Evolutionary conservation across 2,797 vertebrate species (phyloP), one percentile per base, ranked within the genome.

Genomic region (Sebastes itinus): DNA sequence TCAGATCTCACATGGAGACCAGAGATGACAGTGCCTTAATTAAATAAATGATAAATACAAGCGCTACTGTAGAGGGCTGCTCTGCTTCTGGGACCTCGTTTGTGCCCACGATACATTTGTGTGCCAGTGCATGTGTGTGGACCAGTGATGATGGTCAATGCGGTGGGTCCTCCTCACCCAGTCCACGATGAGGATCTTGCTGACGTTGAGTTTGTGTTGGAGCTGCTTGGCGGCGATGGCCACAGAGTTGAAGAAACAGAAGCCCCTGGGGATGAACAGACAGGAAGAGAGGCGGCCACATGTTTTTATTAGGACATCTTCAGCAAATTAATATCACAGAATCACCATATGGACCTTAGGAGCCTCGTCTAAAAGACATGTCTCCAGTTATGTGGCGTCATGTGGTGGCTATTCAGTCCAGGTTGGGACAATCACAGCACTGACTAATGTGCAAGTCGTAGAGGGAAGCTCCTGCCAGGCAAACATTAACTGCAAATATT

Each of bases 161-260:
- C 9, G n/a, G 55, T 16, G 60, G 49, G 38, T 81, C 67, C 92
- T 81, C 65, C 92, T 96, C 82, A 99, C 98, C 98, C 98, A 99
- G 94, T 99, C 97, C 71, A 99, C 96, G 4, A 99, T 98, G 84
- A 99, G 97, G 89, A 99, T 97, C 94, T 97, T 98, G 95, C 92
- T 88, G 79, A 97, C 94, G 4, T 96, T 96, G 89, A 96, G 95
- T 69, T 95, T 97, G 25, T 96, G 94, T 33, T 97, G 97, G 78
- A 99, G 96, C 93, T 98, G 97, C 91, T 96, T 95, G 83, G 97
- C 97, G 6, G 98, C 97, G 1, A 99, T 96, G 68, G 97, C 97
- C 92, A 99, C 97, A 0, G 97, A 98, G 94, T 97, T 99, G 87
- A 98, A 98, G 93, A 96, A 97, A 91, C 96, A 97, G 89, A 97